phyloP scores from a whole-genome alignment of 64 coral and sea anemone genomes.

The Pachyseris speciosa region DNA sequence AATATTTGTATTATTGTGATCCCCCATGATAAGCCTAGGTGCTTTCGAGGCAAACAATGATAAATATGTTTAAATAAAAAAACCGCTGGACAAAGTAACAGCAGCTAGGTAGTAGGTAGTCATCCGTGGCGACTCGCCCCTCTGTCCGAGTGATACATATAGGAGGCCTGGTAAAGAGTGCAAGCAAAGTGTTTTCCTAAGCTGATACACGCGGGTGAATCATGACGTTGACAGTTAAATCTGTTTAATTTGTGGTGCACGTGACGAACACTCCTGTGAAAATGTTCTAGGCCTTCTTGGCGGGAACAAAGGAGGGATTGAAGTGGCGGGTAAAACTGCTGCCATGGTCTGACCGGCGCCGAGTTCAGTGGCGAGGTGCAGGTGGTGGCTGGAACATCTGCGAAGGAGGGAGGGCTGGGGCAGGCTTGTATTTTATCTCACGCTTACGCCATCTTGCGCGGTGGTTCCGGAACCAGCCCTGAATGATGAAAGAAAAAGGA shows the following conservation, averaged over 20 bases:
- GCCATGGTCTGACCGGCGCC: neutral
- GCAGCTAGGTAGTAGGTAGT: conserved; percentile 62
- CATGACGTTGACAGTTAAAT: neutral
- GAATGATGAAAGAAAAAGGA: neutral
- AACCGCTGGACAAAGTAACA: conserved; percentile 20
- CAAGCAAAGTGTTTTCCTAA: neutral
- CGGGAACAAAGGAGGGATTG: neutral
- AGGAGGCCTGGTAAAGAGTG: neutral
- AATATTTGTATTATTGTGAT: too few species aligned
- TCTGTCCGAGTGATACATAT: neutral
- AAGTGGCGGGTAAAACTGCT: neutral
- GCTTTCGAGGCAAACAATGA: too few species aligned
- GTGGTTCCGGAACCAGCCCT: conserved; percentile 90
- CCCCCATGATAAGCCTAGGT: too few species aligned
- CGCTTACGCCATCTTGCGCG: conserved; percentile 68
- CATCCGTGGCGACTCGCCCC: conserved; percentile 29
- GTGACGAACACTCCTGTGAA: neutral
- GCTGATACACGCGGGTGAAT: neutral
- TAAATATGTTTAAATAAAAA: neutral
- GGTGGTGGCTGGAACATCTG: neutral
- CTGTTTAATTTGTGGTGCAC: neutral
- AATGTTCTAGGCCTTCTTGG: neutral
- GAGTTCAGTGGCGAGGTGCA: neutral
- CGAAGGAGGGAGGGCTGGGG: conserved; percentile 14
- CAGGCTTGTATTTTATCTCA: conserved; percentile 69